Conservation (phyloP, 2,797 vertebrate genomes). For the Clarias platycephalus region DNA sequence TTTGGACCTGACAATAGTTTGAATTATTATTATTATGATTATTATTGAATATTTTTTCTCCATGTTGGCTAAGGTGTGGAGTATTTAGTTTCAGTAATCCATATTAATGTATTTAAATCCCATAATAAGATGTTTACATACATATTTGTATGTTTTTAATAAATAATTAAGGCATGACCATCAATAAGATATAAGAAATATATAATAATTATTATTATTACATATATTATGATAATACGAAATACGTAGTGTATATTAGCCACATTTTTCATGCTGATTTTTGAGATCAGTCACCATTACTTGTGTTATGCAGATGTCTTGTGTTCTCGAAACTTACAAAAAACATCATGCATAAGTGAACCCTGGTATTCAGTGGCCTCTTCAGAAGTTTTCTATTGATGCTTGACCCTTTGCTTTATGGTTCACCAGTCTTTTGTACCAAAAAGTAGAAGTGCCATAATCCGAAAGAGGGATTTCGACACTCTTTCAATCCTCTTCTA, state of each 20-base stretch:
- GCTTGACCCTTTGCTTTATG: constrained; percentile 77
- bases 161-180: background rate
- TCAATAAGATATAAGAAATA: background rate
- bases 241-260: too few relatives aligned
- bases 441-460: constrained; percentile 67
- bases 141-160: background rate
- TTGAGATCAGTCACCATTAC: background rate
- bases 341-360: constrained; percentile 52
- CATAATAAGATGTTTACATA: background rate
- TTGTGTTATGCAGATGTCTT: constrained; percentile 23
- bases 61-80: background rate
- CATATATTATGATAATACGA: too few relatives aligned
- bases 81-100: background rate
- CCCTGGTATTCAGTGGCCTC: constrained; percentile 68
- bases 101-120: background rate
- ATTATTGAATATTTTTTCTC: background rate
- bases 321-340: constrained; percentile 19
- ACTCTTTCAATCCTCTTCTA: constrained; percentile 54
- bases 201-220: too few relatives aligned
- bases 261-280: background rate
- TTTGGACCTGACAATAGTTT: background rate
- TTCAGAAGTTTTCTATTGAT: constrained; percentile 71
- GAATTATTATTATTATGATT: background rate
- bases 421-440: constrained; percentile 77
- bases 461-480: constrained; percentile 66